A percentile compares a stretch with the other conserved stretches of the same genome.
These are phyloP conservation scores for Melieria omissa DNA, from an alignment of 2,888 invertebrate species.

Conservation along the genomic window DNA sequence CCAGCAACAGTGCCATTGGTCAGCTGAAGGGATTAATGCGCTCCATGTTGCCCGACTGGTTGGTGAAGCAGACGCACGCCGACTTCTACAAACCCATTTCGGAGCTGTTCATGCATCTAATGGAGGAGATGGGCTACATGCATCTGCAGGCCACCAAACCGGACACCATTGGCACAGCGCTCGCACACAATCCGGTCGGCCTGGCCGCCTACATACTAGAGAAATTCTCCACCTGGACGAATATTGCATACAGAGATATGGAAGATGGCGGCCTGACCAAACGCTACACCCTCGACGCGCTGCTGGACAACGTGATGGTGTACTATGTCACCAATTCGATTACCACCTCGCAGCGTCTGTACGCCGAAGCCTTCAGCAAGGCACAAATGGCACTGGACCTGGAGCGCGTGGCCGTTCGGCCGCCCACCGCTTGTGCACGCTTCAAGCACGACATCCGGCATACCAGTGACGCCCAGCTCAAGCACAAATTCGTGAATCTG, in stretches of 20 bases:
- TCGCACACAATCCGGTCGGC: constrained; percentile 75
- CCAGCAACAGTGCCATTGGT: constrained; percentile 56
- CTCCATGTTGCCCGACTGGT: constrained; percentile 69
- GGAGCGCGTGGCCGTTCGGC: constrained; percentile 71
- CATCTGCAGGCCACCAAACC: constrained; percentile 90
- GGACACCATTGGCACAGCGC: constrained; percentile 79
- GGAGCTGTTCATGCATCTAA: constrained; percentile 44
- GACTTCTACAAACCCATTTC: constrained; percentile 67
- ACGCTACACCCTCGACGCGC: constrained; percentile 68
- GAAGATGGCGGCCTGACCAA: constrained; percentile 76
- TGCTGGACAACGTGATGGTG: constrained; percentile 81
- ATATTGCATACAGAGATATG: constrained; percentile 67
- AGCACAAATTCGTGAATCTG: constrained; percentile 73
- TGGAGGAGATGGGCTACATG: constrained; percentile 72
- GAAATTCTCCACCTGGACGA: constrained; percentile 83
- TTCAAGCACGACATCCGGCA: constrained; percentile 77
- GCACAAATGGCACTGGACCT: constrained; percentile 49
- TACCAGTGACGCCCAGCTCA: constrained; percentile 72
- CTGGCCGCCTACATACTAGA: constrained; percentile 90
- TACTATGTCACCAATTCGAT: constrained; percentile 82
- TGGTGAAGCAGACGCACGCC: constrained; percentile 69
- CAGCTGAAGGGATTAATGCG: constrained; percentile 67
- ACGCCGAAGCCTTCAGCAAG: constrained; percentile 71
- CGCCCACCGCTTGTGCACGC: constrained; percentile 79
- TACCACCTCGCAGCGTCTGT: constrained; percentile 77